Evolutionary conservation across 2,113 vertebrate genomes (phyloP).

Genomic region (Phyllostomus discolor): DNA sequence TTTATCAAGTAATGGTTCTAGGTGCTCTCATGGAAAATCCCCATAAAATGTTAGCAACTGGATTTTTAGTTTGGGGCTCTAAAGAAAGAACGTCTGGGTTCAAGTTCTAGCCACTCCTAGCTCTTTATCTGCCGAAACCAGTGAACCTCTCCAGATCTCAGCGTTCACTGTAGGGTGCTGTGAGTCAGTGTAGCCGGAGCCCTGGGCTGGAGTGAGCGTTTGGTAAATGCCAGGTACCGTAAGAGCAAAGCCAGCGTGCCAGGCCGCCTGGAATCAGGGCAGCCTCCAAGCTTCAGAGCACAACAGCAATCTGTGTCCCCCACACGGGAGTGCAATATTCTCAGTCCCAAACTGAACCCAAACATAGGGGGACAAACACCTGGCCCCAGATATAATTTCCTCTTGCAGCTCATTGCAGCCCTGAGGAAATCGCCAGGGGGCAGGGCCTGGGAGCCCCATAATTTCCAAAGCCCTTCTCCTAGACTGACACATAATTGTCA

Average conservation of each 20-base stretch:
- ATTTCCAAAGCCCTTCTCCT: slow-evolving; percentile 66
- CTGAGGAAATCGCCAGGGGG: slow-evolving; percentile 43
- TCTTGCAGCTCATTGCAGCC: slow-evolving; percentile 50
- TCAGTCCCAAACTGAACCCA: slow-evolving; percentile 48
- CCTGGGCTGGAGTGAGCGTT: neutral
- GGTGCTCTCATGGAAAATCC: neutral
- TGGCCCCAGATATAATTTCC: slow-evolving; percentile 67
- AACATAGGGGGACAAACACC: slow-evolving; percentile 58
- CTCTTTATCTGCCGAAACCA: neutral
- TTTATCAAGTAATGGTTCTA: neutral
- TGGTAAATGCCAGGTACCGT: neutral
- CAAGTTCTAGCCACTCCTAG: neutral
- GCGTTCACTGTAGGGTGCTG: neutral
- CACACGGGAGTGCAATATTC: neutral
- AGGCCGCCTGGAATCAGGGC: neutral
- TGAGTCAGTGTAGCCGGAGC: neutral
- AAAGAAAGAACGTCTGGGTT: neutral
- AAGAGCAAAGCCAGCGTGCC: neutral
- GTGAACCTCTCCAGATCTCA: neutral
- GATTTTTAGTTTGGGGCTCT: neutral
- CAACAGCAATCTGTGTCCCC: neutral
- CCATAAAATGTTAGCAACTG: neutral
- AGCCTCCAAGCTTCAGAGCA: neutral
- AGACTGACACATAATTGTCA: slow-evolving; percentile 81
- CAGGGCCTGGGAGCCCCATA: slow-evolving; percentile 42